Percentiles rank a stretch among this genome's conserved stretches.
Evolutionary conservation across 2,113 vertebrate species (phyloP).

Genomic region (Euleptes europaea): DNA sequence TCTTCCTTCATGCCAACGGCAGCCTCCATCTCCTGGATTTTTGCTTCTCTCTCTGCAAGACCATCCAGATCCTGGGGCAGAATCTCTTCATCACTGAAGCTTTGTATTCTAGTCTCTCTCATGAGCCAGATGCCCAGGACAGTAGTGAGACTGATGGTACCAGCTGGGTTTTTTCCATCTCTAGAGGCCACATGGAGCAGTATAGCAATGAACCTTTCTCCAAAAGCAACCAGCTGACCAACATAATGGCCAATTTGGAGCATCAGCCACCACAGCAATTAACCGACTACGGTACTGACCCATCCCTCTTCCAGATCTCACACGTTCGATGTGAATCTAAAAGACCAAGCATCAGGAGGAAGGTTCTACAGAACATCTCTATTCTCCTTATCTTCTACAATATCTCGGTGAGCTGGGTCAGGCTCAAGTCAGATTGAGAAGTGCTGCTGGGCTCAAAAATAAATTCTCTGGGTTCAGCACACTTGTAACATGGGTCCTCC

Average conservation of each 20-base stretch:
- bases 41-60: constrained; percentile 54
- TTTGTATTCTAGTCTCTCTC: constrained; percentile 30
- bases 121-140: not conserved
- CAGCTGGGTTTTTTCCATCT: constrained; percentile 37
- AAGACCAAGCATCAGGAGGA: constrained; percentile 21
- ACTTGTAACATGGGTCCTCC: not conserved
- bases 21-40: constrained; percentile 37
- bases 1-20: constrained; percentile 40
- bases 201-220: not conserved
- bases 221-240: not conserved
- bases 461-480: too few species aligned
- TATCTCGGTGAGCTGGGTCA: constrained; percentile 39
- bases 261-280: not conserved
- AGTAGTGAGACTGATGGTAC: not conserved
- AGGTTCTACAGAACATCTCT: constrained; percentile 47
- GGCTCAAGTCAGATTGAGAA: not conserved
- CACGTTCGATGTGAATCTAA: not conserved
- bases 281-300: not conserved
- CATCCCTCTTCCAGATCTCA: not conserved
- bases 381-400: constrained; percentile 51
- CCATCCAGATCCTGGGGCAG: constrained; percentile 51
- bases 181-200: not conserved
- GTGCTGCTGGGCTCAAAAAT: too few species aligned
- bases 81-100: constrained; percentile 59
- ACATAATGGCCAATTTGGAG: constrained; percentile 2